Base-by-base conservation (phyloP, 2,888 invertebrate genomes). In the Clitarchus hookeri region DNA sequence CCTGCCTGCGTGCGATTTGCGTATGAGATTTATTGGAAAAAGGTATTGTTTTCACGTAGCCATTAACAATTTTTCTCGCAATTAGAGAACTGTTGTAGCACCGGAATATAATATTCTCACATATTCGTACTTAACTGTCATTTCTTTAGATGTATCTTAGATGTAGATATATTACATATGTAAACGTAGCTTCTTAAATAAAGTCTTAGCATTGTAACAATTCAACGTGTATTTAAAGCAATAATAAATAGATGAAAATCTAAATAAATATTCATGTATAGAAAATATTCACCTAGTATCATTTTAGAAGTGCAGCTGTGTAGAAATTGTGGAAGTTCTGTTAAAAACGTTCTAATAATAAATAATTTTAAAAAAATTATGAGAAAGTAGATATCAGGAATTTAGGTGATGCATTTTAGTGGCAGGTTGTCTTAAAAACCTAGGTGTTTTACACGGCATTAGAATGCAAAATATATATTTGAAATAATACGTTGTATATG, bases 211-310 rank as follows among this genome's bases (percentile, higher is more conserved):
- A 1, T 65, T 65, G n/a, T 65, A 65, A 65, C 65, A n/a, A 13
- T 65, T 23, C n/a, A 65, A 23, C 65, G 65, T 65, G 65, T 65
- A 65, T 65, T 53, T 65, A 65, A 65, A 65, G 65, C 65, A 65
- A 65, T 65, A 65, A 19, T 65, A n/a, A 65, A 65, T n/a, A 65
- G 65, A n/a, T 23, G 8, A 65, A 48, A 19, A n/a, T 65, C 65
- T 8, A 9, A 23, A 23, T 19, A 65, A 23, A 6, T 65, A 65
- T 1, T 65, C 16, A 9, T n/a, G n/a, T n/a, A 65, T 16, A 65
- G 65, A 65, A 65, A 65, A 65, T n/a, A 65, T 65, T 65, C 8
- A 65, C 16, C 23, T 65, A 65, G 65, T 19, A 65, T 19, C 48
- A 48, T 13, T 11, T 36, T 53, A 16, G 65, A 23, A 0, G 19